Conservation (phyloP, 2,888 invertebrate species). For the Agonopterix arenella region DNA sequence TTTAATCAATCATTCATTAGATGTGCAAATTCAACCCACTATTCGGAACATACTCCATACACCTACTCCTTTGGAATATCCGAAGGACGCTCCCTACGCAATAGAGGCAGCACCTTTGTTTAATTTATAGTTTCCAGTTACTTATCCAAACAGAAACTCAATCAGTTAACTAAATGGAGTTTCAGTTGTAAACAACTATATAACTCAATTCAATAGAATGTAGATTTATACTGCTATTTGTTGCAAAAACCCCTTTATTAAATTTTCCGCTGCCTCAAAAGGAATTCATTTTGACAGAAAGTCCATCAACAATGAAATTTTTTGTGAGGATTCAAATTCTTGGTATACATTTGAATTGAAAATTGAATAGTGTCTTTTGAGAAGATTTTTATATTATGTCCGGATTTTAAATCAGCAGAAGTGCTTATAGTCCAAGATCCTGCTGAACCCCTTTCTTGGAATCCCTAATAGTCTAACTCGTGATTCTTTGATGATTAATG, state of each 20-base stretch:
- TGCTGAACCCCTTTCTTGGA: too few relatives aligned
- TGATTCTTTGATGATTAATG: too few relatives aligned
- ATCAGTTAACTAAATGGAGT: not conserved
- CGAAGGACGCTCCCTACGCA: too few relatives aligned
- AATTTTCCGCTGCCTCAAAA: not conserved
- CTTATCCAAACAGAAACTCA: conserved; percentile 2
- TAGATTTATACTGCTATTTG: too few relatives aligned
- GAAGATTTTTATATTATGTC: not conserved
- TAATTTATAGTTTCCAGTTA: conserved; percentile 1
- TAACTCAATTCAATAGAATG: not conserved
- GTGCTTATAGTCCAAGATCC: too few relatives aligned
- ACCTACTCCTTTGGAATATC: too few relatives aligned
- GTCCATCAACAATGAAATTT: conserved; percentile 5
- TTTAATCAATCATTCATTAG: too few relatives aligned
- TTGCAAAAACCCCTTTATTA: too few relatives aligned
- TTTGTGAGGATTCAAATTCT: conserved; percentile 3
- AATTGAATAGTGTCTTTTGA: conserved; percentile 1
- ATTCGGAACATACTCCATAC: too few relatives aligned
- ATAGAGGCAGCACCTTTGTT: not conserved
- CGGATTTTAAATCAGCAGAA: too few relatives aligned
- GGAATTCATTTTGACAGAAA: not conserved
- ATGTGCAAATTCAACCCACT: too few relatives aligned
- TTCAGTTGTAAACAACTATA: not conserved
- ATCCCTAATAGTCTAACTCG: too few relatives aligned
- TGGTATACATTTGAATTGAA: not conserved